Base-by-base conservation (phyloP, 2,888 invertebrate species). In the Cynaeus angustus region DNA sequence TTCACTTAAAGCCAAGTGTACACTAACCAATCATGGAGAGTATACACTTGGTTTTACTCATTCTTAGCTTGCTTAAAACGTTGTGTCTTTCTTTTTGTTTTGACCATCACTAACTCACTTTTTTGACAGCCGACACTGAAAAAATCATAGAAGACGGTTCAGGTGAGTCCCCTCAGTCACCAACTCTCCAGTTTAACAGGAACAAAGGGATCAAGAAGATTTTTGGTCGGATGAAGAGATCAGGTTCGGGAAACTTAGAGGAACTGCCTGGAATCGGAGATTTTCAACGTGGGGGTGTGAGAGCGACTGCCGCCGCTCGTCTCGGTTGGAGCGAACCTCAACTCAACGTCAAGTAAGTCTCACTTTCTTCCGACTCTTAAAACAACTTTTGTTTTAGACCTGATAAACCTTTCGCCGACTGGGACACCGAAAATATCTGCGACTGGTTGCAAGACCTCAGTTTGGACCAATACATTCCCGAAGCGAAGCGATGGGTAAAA, bases 401-500 rank as follows among this genome's bases (percentile, higher is more conserved):
- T 75, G 90, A 91, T 65, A 90, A 91, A 77, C 93, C 94, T 67
- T 92, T 97, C 76, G 87, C 89, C 0, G 90, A 93, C 73, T 94
- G 97, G 92, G 92, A 94, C 81, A 89, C 90, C 14, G 93, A 94
- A 62, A 92, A 92, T 41, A 89, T 96, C 0, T 92, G 92, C 81
- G 91, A 91, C 28, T 97, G 97, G 97, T 83, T 97, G 33, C 89
- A 91, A 74, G 91, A 89, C 79, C 86, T 92, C 61, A 94, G 92
- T 0, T 86, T 97, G 4, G 93, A 94, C 68, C 88, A 90, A 80
- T 98, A 97, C 83, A 90, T 91, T 43, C 87, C 90, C 0, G 94
- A 95, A 70, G 92, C 93, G 10, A 91, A 92, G 77, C 88, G 92
- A 62, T 97, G 97, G 96, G 90, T 97, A 0, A 92, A 91, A 73